Evolutionary conservation across 2,113 vertebrate genomes (phyloP), one percentile per base, ranked within the genome.

Genomic region (Holacanthus passer): DNA sequence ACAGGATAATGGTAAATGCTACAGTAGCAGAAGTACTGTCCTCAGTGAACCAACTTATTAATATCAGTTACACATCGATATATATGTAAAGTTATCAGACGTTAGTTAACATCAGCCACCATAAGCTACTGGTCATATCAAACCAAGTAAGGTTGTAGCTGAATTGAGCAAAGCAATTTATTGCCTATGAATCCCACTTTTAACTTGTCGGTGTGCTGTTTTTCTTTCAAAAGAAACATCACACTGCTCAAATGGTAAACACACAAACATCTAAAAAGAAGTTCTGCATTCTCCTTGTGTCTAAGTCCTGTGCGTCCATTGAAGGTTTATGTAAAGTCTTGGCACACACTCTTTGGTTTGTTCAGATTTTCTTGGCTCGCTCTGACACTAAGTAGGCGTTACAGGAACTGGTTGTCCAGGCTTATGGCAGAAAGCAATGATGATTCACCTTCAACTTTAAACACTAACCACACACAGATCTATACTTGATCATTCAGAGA

Each of bases 361-460:
- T n/a, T 79, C 17, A 14, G 64, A 71, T 72, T 29, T 62, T 32
- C 48, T n/a, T 48, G 41, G 48, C 29, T 62, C 19, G 29, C 52
- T 52, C 47, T 55, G 77, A 79, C 52, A 77, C 22, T 12, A 1
- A 1, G 71, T 47, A 60, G 29, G 67, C 79, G 80, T 84, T 63
- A 60, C 4, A 74, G 22, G 22, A 45, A 37, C 32, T 58, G 12
- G 45, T 31, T 50, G 52, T 59, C 20, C 13, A 65, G 35, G 35
- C 48, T 17, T 24, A 50, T 50, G 50, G 65, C 78, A 84, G 13
- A 63, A 68, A 80, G 37, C 24, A 41, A 20, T 59, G n/a, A 71
- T 79, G 85, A 84, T 53, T 87, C 75, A 74, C 43, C 16, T 66
- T 53, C 64, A 66, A 27, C 27, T 71, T 73, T 48, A 68, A 66